phyloP scores from a whole-genome alignment of 2,113 vertebrate genomes.

The Xenopus tropicalis region UCB_Xtro_10.0 CM004443.2:146117501-146118000 shows the following conservation, averaged over 20 bases:
- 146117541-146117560: no score
- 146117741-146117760: constrained; percentile 59
- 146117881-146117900: not conserved
- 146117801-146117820: constrained; percentile 16
- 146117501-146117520: no score
- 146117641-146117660: constrained; percentile 10
- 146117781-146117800: constrained; percentile 36
- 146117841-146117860: not conserved
- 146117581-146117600: not conserved
- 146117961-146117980: no score
- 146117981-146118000: no score
- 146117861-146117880: not conserved
- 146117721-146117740: not conserved
- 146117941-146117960: no score
- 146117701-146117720: not conserved
- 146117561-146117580: not conserved
- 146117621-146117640: not conserved
- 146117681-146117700: constrained; percentile 19
- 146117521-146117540: no score
- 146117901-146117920: not conserved
- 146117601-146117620: not conserved
- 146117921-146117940: not conserved
- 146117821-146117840: not conserved
- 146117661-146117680: constrained; percentile 6
- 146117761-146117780: constrained; percentile 11